Base-by-base conservation (phyloP, 2,888 invertebrate genomes). In the Brenthis ino region DNA sequence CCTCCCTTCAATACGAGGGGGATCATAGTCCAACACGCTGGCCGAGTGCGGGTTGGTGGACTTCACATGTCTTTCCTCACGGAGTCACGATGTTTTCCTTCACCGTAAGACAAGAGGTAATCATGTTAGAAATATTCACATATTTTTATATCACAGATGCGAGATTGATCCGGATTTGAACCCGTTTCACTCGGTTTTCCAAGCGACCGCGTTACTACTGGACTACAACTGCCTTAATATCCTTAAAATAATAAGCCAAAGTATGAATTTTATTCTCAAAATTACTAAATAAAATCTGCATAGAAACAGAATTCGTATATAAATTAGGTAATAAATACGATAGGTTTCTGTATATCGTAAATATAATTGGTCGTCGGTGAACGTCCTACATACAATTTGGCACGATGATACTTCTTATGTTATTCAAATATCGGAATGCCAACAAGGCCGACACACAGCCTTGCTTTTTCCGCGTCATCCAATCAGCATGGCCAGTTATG, bases 381-480 rank as follows among this genome's bases (percentile, higher is more conserved):
- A 70, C 63, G 66, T 61, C 51, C 64, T 47, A 48, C 47, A 66
- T 47, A 48, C 37, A 66, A 69, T 64, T 70, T 64, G 68, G 67
- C 54, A 53, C 56, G 64, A 60, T 57, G 65, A 68, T 61, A 66
- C 54, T 50, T 63, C 57, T 71, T 68, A 72, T 74, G 71, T 70
- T 72, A 73, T 72, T 72, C 80, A 82, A 83, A 83, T 84, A 84
- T 83, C 82, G 85, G 85, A 82, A 85, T 82, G 83, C 81, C 84
- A 89, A 90, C 90, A 92, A 92, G 92, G 92, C 85, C 92, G 83
- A 79, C 72, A 76, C 78, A 80, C 85, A 91, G 86, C 91, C 92
- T 92, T 91, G 91, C 85, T 85, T 85, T 83, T 87, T 89, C 88
- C 89, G 89, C 88, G 81, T 87, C 88, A 86, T 88, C 91, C 88